A percentile compares a stretch with the other conserved stretches of the same genome.
Evolutionary conservation across 2,797 vertebrate genomes (phyloP).

Genomic region (Eulemur mongoz): DNA sequence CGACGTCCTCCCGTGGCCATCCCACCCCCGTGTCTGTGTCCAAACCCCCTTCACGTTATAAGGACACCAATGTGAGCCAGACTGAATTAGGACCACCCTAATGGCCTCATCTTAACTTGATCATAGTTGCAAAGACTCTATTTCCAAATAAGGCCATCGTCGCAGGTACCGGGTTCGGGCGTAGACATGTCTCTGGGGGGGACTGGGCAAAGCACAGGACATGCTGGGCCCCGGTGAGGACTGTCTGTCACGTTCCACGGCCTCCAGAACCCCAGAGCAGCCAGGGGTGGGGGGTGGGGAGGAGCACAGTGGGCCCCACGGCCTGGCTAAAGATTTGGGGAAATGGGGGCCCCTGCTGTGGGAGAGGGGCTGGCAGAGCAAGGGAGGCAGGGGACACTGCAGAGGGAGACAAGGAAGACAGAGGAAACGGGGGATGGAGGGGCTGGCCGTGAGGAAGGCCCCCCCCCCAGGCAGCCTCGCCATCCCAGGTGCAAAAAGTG

Average conservation of each 20-base stretch:
- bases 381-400: neutral
- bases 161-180: neutral
- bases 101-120: neutral
- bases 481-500: neutral
- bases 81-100: neutral
- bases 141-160: neutral
- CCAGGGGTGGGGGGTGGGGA: too few species aligned
- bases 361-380: neutral
- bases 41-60: accelerated
- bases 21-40: neutral
- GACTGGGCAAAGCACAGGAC: neutral
- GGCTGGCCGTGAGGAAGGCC: neutral
- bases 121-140: neutral
- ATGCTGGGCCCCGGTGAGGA: neutral
- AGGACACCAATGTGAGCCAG: neutral
- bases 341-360: neutral
- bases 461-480: neutral
- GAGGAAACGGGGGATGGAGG: neutral
- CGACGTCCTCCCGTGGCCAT: neutral
- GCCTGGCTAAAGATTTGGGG: neutral
- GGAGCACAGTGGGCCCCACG: neutral
- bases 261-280: neutral
- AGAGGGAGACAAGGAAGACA: neutral
- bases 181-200: neutral
- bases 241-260: accelerated